Base-by-base conservation (phyloP, 2,888 invertebrate species). In the Mantis religiosa region DNA sequence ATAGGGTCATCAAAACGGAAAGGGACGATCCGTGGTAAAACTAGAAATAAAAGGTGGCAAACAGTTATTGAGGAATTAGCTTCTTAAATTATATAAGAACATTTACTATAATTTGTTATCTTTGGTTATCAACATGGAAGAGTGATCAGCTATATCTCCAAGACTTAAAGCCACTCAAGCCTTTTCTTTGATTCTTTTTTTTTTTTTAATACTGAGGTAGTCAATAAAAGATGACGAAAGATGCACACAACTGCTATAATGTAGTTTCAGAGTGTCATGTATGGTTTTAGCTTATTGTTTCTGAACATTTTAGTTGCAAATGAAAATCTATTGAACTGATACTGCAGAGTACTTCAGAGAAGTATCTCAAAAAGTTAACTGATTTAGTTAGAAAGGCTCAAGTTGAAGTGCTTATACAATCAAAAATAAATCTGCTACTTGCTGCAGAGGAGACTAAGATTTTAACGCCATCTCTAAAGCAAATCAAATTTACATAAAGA, bases 11-110 rank as follows among this genome's bases (percentile, higher is more conserved):
- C 92, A 89, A 92, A 91, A 47, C 91, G 89, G 90, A 92, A 92
- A 71, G 92, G 92, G 88, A 91, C 90, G 89, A 92, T 92, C 54
- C 91, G 90, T 41, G 92, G 92, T 81, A 91, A 95, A 93, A 97
- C 97, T 97, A 96, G 93, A 96, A 95, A 71, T 71, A 71, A 71
- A 71, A 71, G 54, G 20, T 71, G 20, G 20, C 6, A 71, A 71
- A 71, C 54, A 71, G 25, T 71, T 71, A 71, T 20, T 71, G 54
- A 20, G 20, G 54, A 71, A 20, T 20, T 6, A 41, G 25, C 54
- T 20, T 71, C 54, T 71, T 71, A 71, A 71, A 71, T 20, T 71
- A 4, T 12, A 20, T 71, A 20, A 71, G 54, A 71, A 41, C 25
- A 71, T 20, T 71, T 2, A 71, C 20, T 71, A 20, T 6, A 71